Base-by-base conservation (phyloP, 2,113 vertebrate species). In the Speoplatyrhinus poulsoni region DNA sequence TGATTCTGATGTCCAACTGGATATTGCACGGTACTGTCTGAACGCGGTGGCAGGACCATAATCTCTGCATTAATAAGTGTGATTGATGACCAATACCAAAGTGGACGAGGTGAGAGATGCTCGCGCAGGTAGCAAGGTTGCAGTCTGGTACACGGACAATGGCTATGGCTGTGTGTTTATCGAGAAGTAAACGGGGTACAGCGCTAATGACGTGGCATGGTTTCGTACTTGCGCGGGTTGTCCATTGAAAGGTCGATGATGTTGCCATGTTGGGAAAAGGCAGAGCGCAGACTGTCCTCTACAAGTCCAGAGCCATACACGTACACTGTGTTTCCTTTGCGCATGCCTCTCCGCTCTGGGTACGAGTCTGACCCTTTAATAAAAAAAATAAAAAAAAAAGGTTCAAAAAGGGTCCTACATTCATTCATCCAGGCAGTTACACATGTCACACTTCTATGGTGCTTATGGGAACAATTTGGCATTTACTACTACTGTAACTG, bases 191-290 rank as follows among this genome's bases (percentile, higher is more conserved):
- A 41, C 6, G 3, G 36, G 36, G 36, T 41, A 6, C 36, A 41
- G 2, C 3, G 26, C 26, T 26, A 5, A 41, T 41, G 5, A 41
- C 36, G 7, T 1, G 7, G 36, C 36, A 57, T 15, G 0, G n/a
- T 4, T 67, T 12, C 75, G 4, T 90, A 97, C 96, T 96, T 97
- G 90, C 92, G 93, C 47, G 92, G 94, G 47, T 92, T 92, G 87
- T 98, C 96, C 94, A 96, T 94, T 12, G 94, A 93, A 66, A 98
- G 91, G 82, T 98, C 94, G n/a, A 98, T 96, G 84, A 97, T 95
- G 86, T 84, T 95, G 69, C 96, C 96, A 3, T 96, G 95, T 54
- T 92, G 90, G 33, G 93, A 88, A 77, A 98, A 98, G 54, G 95
- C 93, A 0, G 91, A 78, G 2, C 91, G 94, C 75, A 98, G 91